Base-by-base conservation (phyloP, 2,113 vertebrate genomes). In the Nyctereutes procyonoides region DNA sequence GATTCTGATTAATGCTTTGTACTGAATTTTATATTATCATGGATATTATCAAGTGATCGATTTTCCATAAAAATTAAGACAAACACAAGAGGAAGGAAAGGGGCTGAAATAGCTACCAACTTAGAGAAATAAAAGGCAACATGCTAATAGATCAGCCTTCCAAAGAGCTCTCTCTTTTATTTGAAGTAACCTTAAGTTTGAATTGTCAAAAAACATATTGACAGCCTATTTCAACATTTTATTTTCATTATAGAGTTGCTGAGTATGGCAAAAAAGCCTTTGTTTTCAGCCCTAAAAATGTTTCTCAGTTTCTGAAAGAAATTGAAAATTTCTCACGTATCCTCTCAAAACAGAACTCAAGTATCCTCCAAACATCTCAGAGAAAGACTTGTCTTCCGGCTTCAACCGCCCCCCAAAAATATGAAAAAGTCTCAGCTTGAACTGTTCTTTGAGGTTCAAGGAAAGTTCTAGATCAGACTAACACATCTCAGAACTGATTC, bases 101-200 rank as follows among this genome's bases (percentile, higher is more conserved):
- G 8, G 51, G 85, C 4, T 81, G 28, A 96, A 73, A 38, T 30
- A 84, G 8, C 22, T 60, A 48, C 15, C 24, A 95, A 67, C 79
- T 95, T 92, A 63, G 32, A 80, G 43, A 87, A 87, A 80, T 30
- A 69, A 82, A 62, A 26, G 3, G 1, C 51, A 74, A 67, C 43
- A 30, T 19, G 12, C 2, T 90, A 94, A 74, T 24, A 3, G 32
- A 53, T 55, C 35, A 63, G 35, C 20, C 65, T 92, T 80, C n/a
- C 53, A 92, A 63, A 32, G 74, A 69, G 11, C 43, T 73, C 13
- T 94, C 38, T 43, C 43, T 69, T 82, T 95, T 43, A 69, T 63
- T 84, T 91, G 58, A 76, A 95, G 69, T 71, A 86, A 65, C 10
- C 88, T 97, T 88, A 90, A 95, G 53, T 79, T 58, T 90, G 19